Evolutionary conservation across 2,797 vertebrate species (phyloP), one percentile per base, ranked within the genome.

Genomic region (Pampus argenteus): DNA sequence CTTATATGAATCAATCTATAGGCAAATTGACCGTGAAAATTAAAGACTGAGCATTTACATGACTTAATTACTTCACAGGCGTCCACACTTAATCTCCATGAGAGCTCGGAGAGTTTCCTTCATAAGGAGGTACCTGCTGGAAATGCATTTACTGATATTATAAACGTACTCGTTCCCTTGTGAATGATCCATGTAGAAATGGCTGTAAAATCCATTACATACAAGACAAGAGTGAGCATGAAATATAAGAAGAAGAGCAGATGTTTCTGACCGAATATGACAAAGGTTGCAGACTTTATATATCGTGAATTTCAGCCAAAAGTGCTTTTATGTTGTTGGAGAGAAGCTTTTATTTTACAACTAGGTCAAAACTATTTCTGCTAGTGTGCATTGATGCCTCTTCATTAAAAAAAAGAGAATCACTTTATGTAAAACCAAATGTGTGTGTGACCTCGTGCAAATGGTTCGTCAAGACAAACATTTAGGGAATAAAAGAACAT

Each of bases 1-100:
- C 52, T 68, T 26, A 56, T 65, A 66, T 74, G 74, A 77, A 82
- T 83, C 67, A 70, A 78, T 80, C 74, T 56, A 68, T 57, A 64
- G 70, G 50, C 79, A 80, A 84, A 87, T 78, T 71, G 70, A 78
- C 23, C 67, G 0, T 85, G 76, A 64, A 76, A 74, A 85, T 66
- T 66, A 68, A 77, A 77, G 74, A 88, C 64, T 59, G 78, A 73
- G 63, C 54, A 63, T 74, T 57, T 67, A 45, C 81, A 83, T 72
- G 23, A 64, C 63, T 78, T 62, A 45, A 78, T 80, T 54, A 77
- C 38, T 9, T 47, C 29, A 18, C 26, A 34, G 36, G 68, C 58
- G 51, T 59, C 28, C 34, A 44, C 40, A 15, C 59, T 73, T 79
- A 58, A 74, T 79, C 69, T 71, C 61, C 31, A 44, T 42, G 42